Percentiles rank a stretch among this genome's conserved stretches.
phyloP scores from a whole-genome alignment of 2,113 vertebrate species.

The Spea bombifrons region DNA sequence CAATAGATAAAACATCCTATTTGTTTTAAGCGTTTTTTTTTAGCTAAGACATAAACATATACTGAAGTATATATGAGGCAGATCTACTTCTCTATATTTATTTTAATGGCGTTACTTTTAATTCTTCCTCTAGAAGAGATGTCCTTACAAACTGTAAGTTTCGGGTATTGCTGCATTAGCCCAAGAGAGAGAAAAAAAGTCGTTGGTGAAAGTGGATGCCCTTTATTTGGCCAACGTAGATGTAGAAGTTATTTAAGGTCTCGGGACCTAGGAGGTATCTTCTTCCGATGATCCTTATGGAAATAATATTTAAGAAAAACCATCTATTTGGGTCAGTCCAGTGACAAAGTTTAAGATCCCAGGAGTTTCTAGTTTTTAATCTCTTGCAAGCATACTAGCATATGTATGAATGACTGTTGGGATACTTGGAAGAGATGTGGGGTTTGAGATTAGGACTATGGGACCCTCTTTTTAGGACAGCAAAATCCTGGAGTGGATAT shows the following conservation, averaged over 20 bases:
- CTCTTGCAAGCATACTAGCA: neutral
- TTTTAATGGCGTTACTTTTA: neutral
- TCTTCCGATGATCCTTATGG: neutral
- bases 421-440: neutral
- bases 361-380: neutral
- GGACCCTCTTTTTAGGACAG: neutral
- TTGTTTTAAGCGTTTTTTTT: neutral
- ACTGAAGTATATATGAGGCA: neutral
- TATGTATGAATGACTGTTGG: neutral
- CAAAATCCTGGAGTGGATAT: neutral
- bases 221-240: no score
- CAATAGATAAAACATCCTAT: slow-evolving; percentile 1
- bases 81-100: neutral
- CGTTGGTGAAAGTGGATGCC: no score
- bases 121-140: neutral
- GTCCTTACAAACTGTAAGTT: neutral
- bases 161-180: no score
- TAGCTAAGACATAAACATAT: neutral
- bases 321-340: no score
- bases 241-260: no score
- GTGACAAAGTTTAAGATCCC: no score
- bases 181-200: no score
- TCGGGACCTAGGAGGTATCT: neutral
- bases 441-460: neutral
- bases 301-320: no score